Base-by-base conservation (phyloP, 2,797 vertebrate species). In the Lepilemur septentrionalis region DNA sequence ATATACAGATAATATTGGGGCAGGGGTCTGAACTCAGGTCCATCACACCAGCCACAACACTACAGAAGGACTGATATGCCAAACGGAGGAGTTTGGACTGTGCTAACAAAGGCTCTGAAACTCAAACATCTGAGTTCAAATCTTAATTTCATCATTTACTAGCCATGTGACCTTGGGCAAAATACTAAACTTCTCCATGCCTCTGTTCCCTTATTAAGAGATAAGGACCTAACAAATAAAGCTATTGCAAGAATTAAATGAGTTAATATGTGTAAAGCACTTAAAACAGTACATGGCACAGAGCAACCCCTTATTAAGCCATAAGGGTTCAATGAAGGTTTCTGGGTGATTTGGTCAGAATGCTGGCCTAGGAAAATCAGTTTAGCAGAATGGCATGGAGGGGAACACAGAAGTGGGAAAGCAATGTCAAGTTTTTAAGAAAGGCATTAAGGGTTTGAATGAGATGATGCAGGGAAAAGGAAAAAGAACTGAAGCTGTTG, bases 291-390 rank as follows among this genome's bases (percentile, higher is more conserved):
- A 28, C 17, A 41, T 30, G 28, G 52, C 43, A 88, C 32, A 82
- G 46, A 91, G 25, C 18, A 91, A 91, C 13, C 41, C 48, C 48
- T 57, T 76, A 76, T 65, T 91, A 82, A 91, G n/a, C 30, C 72
- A 65, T 0, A 76, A 22, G 59, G 30, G 76, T 25, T 46, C 43
- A 93, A 55, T 32, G 18, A 22, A 72, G n/a, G 87, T 88, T 91
- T 83, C 83, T 88, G 32, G 80, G 55, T 83, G 52, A 76, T 72
- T 41, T 92, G n/a, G 30, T 73, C 57, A 96, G 55, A 96, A 80
- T 59, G 55, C 80, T 43, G 30, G 63, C 57, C 79, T 67, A 89
- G 30, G 52, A 89, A 94, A 84, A 88, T 73, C 79, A 70, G 69
- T 82, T 55, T 43, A 84, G 48, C 35, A 94, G n/a, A 85, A 76